phyloP scores from a whole-genome alignment of 2,797 vertebrate genomes.

The Poecilia velifera region DNA sequence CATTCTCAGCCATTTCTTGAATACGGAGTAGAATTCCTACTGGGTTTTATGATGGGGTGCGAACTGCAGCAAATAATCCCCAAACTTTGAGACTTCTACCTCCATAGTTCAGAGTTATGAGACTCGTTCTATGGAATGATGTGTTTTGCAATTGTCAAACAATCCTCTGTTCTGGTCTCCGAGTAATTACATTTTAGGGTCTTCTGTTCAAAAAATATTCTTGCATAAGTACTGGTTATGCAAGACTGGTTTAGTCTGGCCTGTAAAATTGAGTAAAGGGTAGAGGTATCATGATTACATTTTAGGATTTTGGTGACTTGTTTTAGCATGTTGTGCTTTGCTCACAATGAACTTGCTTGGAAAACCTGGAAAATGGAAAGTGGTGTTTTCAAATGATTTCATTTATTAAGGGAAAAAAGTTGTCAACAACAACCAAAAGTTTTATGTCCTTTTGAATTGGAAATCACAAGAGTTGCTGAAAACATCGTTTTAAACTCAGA shows the following conservation, averaged over 20 bases:
- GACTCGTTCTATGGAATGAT: neutral
- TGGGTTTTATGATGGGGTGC: neutral
- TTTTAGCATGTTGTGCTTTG: neutral
- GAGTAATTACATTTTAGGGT: neutral
- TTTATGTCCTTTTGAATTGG: neutral
- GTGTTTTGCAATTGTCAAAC: neutral
- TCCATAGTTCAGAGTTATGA: neutral
- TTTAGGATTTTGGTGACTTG: neutral
- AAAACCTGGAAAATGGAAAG: neutral
- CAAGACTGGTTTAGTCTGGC: neutral
- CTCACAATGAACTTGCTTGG: neutral
- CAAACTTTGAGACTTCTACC: neutral
- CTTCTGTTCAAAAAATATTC: neutral
- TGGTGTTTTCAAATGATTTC: neutral
- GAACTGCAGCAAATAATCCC: neutral
- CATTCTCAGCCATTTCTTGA: neutral
- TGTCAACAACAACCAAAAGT: neutral
- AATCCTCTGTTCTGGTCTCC: neutral
- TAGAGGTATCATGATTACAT: neutral
- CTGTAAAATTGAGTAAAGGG: neutral
- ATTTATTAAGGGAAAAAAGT: neutral
- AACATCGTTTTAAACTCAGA: neutral
- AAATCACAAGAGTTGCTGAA: neutral
- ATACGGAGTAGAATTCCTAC: neutral
- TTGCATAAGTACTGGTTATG: neutral